Base-by-base conservation (phyloP, 2,113 vertebrate genomes). In the Atherinomorus stipes region DNA sequence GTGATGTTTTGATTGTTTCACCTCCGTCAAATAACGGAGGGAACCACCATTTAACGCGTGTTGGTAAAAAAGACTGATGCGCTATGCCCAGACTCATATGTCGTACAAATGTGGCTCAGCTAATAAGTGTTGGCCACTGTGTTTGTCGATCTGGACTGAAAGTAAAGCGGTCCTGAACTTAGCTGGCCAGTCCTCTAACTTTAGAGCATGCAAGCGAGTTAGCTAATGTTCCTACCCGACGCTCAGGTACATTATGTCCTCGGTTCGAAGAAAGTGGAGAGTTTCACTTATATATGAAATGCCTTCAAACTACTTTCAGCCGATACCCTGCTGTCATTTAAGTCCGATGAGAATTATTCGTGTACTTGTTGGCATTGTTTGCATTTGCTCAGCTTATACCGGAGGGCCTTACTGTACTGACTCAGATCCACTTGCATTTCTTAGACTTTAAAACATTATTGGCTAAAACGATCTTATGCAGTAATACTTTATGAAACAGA, bases 1-100 rank as follows among this genome's bases (percentile, higher is more conserved):
- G 89, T 87, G 86, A 90, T 92, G 91, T 92, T 93, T 91, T 89
- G 83, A 71, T 84, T 75, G 22, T 74, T 82, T 78, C 74, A 54
- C 53, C 40, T 13, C 7, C 22, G 3, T 4, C n/a, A 18, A 60
- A 40, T 8, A n/a, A 64, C 22, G 44, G 21, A 16, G 5, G 5
- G 5, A 77, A 72, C 37, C 57, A 65, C 2, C 0, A 7, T 45
- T 71, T 44, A 3, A 4, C 18, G 2, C 0, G 9, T 0, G 3
- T 47, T 15, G 4, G 3, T 19, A 4, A 1, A 9, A 13, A 37
- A 0, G 16, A n/a, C 19, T 26, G 31, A 2, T 15, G 2, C 21
- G 28, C 3, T 42, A 0, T 31, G 3, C 1, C 25, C 1, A 25
- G 4, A 21, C 4, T n/a, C 19, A 7, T 23, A 18, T 1, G n/a